Percentiles rank a stretch among this genome's conserved stretches.
Conservation (phyloP, 2,113 vertebrate species). For the Brachionichthys hirsutus region DNA sequence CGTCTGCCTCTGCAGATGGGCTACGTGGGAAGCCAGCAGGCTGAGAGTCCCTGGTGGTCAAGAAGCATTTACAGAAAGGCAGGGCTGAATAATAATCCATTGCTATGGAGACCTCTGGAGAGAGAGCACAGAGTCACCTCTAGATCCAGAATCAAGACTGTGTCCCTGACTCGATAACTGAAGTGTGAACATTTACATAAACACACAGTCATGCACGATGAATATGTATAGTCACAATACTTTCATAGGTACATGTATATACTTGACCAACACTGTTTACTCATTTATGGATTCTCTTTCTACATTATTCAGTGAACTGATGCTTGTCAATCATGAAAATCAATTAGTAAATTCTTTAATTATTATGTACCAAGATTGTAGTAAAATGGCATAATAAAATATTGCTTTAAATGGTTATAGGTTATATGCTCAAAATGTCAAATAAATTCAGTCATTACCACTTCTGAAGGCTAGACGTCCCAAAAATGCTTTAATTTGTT, state of each 20-base stretch:
- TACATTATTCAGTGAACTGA: not conserved
- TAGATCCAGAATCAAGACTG: slow-evolving; percentile 30
- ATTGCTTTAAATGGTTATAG: not conserved
- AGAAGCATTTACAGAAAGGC: slow-evolving; percentile 68
- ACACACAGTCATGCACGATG: not conserved
- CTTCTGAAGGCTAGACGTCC: too few relatives aligned
- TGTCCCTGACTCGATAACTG: slow-evolving; percentile 15
- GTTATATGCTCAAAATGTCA: not conserved
- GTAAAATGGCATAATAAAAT: not conserved
- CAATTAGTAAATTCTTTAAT: too few relatives aligned
- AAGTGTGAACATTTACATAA: slow-evolving; percentile 1
- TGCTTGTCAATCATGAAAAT: not conserved
- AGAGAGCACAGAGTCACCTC: slow-evolving; percentile 54
- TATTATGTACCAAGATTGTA: too few relatives aligned
- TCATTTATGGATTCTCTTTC: not conserved
- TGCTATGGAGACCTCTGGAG: slow-evolving; percentile 58
- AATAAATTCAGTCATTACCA: too few relatives aligned
- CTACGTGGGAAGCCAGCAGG: slow-evolving; percentile 55
- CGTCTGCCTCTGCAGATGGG: slow-evolving; percentile 64
- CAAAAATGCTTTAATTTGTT: too few relatives aligned
- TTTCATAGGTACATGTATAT: not conserved
- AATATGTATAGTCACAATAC: not conserved
- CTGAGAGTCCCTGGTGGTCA: slow-evolving; percentile 66
- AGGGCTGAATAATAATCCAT: slow-evolving; percentile 74
- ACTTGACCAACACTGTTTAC: not conserved